These are phyloP conservation scores for Fragum whitleyi DNA, from an alignment of 2,888 invertebrate species.

Conservation along the genomic window DNA sequence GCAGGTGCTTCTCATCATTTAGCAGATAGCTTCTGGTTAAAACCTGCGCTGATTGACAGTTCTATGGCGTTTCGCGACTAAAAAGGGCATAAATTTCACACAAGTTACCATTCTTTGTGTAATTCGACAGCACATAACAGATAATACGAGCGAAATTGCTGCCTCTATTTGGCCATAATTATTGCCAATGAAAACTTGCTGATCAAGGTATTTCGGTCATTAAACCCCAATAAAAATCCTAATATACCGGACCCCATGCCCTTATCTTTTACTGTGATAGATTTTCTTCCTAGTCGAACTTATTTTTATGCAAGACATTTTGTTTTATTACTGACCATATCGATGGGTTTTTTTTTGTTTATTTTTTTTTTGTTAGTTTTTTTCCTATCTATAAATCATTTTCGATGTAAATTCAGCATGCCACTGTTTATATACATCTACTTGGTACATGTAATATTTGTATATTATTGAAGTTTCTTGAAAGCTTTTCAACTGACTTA, in stretches of 20 bases:
- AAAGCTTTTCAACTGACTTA: too few relatives aligned
- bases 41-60: conserved; percentile 37
- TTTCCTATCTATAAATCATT: too few relatives aligned
- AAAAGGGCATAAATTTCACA: conserved; percentile 58
- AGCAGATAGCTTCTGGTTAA: conserved; percentile 21
- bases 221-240: not conserved
- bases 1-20: conserved; percentile 33
- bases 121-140: conserved; percentile 37
- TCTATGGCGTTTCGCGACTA: conserved; percentile 26
- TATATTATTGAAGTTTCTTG: too few relatives aligned
- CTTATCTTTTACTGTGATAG: conserved; percentile 7
- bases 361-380: too few relatives aligned
- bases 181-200: conserved; percentile 32
- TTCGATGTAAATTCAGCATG: too few relatives aligned
- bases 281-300: too few relatives aligned
- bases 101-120: conserved; percentile 51
- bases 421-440: too few relatives aligned
- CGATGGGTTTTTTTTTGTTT: too few relatives aligned
- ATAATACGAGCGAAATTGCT: conserved; percentile 29
- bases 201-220: conserved; percentile 21
- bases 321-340: too few relatives aligned
- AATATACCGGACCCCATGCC: conserved; percentile 8
- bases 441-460: too few relatives aligned
- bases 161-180: conserved; percentile 22
- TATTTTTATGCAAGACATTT: too few relatives aligned